Evolutionary conservation across 2,888 invertebrate species (phyloP).

Genomic region (Epirrhoe tristata): DNA sequence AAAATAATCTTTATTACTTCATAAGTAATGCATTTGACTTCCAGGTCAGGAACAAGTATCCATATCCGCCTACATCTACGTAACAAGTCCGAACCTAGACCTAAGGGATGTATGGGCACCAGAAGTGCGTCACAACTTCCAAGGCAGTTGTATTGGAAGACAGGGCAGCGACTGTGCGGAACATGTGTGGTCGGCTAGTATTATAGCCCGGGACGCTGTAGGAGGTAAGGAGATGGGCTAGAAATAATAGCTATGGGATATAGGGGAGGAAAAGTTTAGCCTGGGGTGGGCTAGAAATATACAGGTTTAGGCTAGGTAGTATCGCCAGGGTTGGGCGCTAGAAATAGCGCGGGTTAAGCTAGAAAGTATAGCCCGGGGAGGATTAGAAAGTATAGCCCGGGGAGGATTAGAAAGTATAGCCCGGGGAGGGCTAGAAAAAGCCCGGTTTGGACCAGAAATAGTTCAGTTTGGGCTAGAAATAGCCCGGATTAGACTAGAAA

Average conservation of each 20-base stretch:
- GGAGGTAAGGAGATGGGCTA: slow-evolving; percentile 77
- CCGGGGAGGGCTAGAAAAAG: too few relatives aligned
- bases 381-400: too few relatives aligned
- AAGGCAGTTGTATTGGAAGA: slow-evolving; percentile 86
- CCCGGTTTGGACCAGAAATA: too few relatives aligned
- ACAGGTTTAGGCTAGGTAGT: too few relatives aligned
- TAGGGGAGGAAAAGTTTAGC: too few relatives aligned
- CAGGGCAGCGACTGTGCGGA: slow-evolving; percentile 86
- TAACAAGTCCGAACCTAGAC: slow-evolving; percentile 55
- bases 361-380: background rate
- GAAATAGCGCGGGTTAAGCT: background rate
- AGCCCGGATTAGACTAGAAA: too few relatives aligned
- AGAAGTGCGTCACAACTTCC: slow-evolving; percentile 86
- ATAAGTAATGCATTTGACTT: slow-evolving; percentile 5
- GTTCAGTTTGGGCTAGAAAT: too few relatives aligned
- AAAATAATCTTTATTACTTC: too few relatives aligned
- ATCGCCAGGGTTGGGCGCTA: too few relatives aligned
- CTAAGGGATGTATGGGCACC: slow-evolving; percentile 83
- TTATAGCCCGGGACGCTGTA: slow-evolving; percentile 87
- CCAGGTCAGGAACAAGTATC: slow-evolving; percentile 72
- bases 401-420: too few relatives aligned
- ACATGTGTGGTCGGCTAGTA: slow-evolving; percentile 89
- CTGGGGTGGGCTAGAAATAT: too few relatives aligned
- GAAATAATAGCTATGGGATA: too few relatives aligned
- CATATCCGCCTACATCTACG: slow-evolving; percentile 74